phyloP scores from a whole-genome alignment of 1,140 invertebrate genomes.

The Stegodyphus dumicola region DNA sequence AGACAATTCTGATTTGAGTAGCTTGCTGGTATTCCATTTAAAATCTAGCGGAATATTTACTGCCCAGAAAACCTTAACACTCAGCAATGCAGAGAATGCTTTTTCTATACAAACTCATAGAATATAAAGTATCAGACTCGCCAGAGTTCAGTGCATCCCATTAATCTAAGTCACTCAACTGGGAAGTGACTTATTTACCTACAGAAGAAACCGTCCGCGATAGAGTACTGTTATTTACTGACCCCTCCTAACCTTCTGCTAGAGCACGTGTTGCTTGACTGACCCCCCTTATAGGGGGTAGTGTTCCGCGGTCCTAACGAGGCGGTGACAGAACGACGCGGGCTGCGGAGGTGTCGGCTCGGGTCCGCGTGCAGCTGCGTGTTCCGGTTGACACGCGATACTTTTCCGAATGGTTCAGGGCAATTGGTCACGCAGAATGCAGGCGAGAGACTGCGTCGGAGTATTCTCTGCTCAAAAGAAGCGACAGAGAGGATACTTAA shows the following conservation, averaged over 20 bases:
- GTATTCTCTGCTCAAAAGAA: no score
- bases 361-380: constrained; percentile 8
- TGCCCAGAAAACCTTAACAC: no score
- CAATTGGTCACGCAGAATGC: background rate
- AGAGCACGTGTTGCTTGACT: no score
- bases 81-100: no score
- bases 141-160: background rate
- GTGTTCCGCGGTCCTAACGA: constrained; percentile 3
- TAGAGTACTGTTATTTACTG: constrained; percentile 11
- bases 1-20: no score
- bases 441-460: background rate
- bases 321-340: constrained; percentile 19
- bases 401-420: background rate
- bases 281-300: background rate
- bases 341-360: background rate
- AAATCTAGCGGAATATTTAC: no score
- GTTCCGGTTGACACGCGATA: constrained; percentile 42
- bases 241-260: background rate
- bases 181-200: constrained; percentile 27
- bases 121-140: background rate
- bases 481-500: no score
- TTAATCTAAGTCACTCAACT: constrained; percentile 23
- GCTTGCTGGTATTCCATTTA: no score
- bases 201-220: no score
- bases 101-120: constrained; percentile 3